Evolutionary conservation across 2,888 invertebrate genomes (phyloP), one percentile per base, ranked within the genome.

Genomic region (Bombylius major): DNA sequence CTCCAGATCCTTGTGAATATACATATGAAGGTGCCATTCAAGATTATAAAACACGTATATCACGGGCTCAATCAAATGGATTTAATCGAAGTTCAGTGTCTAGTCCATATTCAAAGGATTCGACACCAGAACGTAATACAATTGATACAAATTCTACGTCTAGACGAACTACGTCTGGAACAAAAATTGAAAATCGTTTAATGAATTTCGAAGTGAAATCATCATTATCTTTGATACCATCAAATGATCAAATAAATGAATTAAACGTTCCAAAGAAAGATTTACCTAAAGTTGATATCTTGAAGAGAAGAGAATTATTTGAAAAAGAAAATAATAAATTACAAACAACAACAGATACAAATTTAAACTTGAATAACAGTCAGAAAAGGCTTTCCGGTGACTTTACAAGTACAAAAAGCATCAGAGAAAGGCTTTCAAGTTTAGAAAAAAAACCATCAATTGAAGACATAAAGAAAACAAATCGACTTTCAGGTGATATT

Each of bases 21-120:
- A 89, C 89, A 0, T 91, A 89, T 70, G 90, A 91, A 72, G 85
- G 88, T 64, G 89, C 90, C 64, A 90, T 90, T 64, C 86, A 90
- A 68, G 86, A 87, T 63, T 91, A 91, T 73, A 86, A 89, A 64
- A 86, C 87, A 53, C 79, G 88, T 63, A 87, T 84, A 64, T 81
- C 82, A 46, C 77, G 79, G 65, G 79, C 80, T 39, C 58, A 58
- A 51, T 47, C 58, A 33, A 48, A 47, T 6, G 46, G 50, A 14
- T 36, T 47, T 8, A 42, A 11, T 50, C 57, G 51, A 75, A 76
- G 47, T 70, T 76, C 57, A 76, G 76, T 69, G 76, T 76, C 60
- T 73, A 72, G 49, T 75, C 75, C 50, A 75, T 69, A 60, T 68
- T 76, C 62, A 72, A 78, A 65, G 68, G 71, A 62, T 60, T 59